Percentiles rank a stretch among this genome's conserved stretches.
Evolutionary conservation across 2,113 vertebrate species (phyloP).

Genomic region (Cepphus grylle): DNA sequence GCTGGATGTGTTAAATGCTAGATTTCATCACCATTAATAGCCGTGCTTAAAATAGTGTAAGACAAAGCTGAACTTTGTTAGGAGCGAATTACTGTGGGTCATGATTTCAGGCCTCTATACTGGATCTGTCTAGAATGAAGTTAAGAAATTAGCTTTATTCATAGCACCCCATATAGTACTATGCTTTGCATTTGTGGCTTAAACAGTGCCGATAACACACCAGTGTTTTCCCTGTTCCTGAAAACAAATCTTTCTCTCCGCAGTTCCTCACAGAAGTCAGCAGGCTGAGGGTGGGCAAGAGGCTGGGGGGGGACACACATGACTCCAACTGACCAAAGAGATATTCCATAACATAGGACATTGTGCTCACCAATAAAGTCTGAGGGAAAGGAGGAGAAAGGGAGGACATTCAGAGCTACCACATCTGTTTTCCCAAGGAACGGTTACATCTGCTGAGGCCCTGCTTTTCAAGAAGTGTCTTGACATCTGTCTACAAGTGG

Average conservation of each 20-base stretch:
- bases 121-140: not conserved
- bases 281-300: fast-evolving
- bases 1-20: not conserved
- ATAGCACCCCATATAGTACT: not conserved
- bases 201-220: not conserved
- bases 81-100: not conserved
- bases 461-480: not conserved
- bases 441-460: fast-evolving
- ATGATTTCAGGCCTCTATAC: not conserved
- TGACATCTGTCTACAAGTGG: fast-evolving
- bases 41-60: not conserved
- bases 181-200: not conserved
- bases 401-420: fast-evolving
- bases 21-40: not conserved
- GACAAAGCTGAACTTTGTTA: not conserved
- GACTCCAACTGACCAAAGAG: not conserved
- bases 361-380: not conserved
- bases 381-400: not conserved
- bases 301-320: not conserved
- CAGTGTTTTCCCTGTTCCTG: not conserved
- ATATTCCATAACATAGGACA: not conserved
- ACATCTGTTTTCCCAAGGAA: not conserved
- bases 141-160: not conserved
- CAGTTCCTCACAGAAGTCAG: fast-evolving
- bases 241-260: not conserved